These are phyloP conservation scores for Andrena bucephala DNA, from an alignment of 2,888 invertebrate genomes.

Conservation along the genomic window DNA sequence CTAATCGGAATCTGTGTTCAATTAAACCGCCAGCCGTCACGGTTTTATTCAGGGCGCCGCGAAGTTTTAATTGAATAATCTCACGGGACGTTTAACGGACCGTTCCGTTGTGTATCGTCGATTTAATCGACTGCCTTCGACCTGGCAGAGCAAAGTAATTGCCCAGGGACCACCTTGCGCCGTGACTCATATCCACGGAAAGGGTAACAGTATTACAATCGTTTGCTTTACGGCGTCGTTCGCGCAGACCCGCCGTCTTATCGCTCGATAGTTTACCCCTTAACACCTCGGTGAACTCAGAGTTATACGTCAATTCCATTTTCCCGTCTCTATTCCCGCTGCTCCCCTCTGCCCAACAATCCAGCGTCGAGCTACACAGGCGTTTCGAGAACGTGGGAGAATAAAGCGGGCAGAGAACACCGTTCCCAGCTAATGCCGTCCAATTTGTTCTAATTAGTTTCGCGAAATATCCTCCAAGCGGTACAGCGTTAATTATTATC, in stretches of 20 bases:
- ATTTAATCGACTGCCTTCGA: conserved; percentile 50
- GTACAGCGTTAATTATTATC: conserved; percentile 34
- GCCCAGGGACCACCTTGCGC: conserved; percentile 30
- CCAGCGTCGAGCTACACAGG: not conserved
- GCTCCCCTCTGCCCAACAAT: conserved; percentile 15
- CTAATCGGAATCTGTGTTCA: not conserved
- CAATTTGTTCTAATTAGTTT: conserved; percentile 48
- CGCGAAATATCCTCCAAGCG: conserved; percentile 21
- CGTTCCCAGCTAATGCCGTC: conserved; percentile 32
- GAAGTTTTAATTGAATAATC: conserved; percentile 55
- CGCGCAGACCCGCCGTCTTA: conserved; percentile 32
- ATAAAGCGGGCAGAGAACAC: conserved; percentile 27
- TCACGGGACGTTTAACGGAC: conserved; percentile 37
- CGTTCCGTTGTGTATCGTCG: conserved; percentile 49
- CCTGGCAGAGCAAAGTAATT: conserved; percentile 32
- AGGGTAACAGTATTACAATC: conserved; percentile 30
- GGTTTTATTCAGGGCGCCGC: conserved; percentile 39
- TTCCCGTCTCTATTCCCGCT: conserved; percentile 20
- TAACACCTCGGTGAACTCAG: conserved; percentile 58
- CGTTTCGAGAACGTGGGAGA: not conserved
- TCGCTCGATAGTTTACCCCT: conserved; percentile 51
- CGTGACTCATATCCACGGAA: conserved; percentile 35
- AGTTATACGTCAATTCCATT: conserved; percentile 51
- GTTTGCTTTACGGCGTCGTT: conserved; percentile 44
- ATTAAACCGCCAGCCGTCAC: conserved; percentile 15